Evolutionary conservation across 2,113 vertebrate genomes (phyloP).

Genomic region (Butastur rufipennis): DNA sequence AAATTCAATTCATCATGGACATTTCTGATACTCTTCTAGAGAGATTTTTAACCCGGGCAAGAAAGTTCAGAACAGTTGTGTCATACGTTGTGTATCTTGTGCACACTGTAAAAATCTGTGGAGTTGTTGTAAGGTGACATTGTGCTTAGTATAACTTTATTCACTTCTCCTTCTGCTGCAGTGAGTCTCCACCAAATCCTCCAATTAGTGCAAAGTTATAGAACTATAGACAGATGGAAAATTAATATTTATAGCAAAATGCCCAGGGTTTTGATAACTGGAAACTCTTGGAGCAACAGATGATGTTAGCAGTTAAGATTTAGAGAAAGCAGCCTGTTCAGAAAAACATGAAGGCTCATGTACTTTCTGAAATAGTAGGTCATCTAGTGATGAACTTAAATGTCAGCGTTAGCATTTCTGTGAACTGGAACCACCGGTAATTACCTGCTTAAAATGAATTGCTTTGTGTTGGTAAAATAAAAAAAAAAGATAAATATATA

Average conservation of each 20-base stretch:
- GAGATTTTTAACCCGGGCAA: not conserved
- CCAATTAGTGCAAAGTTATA: not conserved
- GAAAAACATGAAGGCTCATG: not conserved
- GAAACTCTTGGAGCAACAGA: not conserved
- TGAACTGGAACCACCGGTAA: not conserved
- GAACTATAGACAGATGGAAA: not conserved
- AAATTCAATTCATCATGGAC: not conserved
- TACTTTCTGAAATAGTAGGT: not conserved
- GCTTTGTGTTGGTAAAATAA: not conserved
- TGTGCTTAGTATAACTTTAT: not conserved
- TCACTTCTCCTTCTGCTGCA: not conserved
- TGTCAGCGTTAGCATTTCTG: not conserved
- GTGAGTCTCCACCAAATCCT: not conserved
- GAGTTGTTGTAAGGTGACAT: not conserved
- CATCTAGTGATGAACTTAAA: not conserved
- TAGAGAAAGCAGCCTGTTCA: not conserved
- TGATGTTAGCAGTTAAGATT: not conserved
- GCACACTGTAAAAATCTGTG: not conserved
- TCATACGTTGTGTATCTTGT: not conserved
- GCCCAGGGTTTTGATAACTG: not conserved
- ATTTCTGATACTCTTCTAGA: not conserved
- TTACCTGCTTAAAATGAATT: not conserved
- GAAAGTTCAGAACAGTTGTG: not conserved
- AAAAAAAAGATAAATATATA: not conserved
- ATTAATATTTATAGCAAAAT: slow-evolving; percentile 25